A percentile compares a stretch with the other conserved stretches of the same genome.
phyloP scores from a whole-genome alignment of 2,113 vertebrate genomes.

The Astatotilapia flaviijosephi region DNA sequence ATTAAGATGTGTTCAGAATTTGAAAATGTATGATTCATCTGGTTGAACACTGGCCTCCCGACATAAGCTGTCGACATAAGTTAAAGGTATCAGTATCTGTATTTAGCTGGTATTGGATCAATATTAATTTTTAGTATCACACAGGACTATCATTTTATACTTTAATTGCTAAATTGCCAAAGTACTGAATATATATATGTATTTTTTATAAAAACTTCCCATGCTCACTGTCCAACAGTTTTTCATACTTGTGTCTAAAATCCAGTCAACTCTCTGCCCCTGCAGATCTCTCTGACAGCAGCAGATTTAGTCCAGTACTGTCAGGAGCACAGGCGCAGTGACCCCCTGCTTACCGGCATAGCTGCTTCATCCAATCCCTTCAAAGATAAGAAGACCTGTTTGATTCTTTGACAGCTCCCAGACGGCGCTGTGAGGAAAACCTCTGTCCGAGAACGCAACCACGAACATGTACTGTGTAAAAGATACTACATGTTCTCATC shows the following conservation, averaged over 20 bases:
- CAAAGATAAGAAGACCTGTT: slow-evolving; percentile 79
- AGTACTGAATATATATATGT: neutral
- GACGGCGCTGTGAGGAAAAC: neutral
- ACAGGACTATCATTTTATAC: neutral
- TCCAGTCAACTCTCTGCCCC: neutral
- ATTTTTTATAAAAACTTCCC: neutral
- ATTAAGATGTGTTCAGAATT: neutral
- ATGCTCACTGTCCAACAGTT: neutral
- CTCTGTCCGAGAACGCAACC: too few relatives aligned
- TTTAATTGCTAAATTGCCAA: neutral
- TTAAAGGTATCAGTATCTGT: neutral
- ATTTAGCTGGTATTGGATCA: neutral
- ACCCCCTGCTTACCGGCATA: slow-evolving; percentile 79
- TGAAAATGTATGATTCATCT: too few relatives aligned
- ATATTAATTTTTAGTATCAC: neutral
- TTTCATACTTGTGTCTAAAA: neutral
- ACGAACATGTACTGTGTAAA: neutral
- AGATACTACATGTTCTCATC: neutral
- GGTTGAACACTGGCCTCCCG: too few relatives aligned
- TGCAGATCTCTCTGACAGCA: slow-evolving; percentile 78
- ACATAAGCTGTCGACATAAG: too few relatives aligned
- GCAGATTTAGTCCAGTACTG: slow-evolving; percentile 77
- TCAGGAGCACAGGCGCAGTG: slow-evolving; percentile 71
- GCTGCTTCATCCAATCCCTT: slow-evolving; percentile 78
- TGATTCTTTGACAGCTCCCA: slow-evolving; percentile 61